phyloP scores from a whole-genome alignment of 2,797 vertebrate species.

The Hemibagrus guttatus region DNA sequence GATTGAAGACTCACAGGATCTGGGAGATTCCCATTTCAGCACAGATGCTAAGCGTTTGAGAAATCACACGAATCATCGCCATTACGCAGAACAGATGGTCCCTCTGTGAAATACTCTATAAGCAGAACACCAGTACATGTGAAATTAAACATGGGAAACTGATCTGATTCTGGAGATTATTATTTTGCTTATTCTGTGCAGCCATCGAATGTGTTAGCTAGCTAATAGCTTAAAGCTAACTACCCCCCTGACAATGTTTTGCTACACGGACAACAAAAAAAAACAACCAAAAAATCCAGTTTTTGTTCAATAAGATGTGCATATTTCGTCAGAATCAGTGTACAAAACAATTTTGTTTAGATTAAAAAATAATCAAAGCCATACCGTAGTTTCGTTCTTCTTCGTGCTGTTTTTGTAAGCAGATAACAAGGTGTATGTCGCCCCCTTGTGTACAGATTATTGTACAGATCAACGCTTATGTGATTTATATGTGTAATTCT shows the following conservation, averaged over 20 bases:
- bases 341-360: background rate
- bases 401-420: background rate
- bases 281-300: background rate
- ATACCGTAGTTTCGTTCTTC: background rate
- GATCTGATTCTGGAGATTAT: background rate
- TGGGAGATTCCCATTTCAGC: conserved; percentile 42
- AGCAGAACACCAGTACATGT: background rate
- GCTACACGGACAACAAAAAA: background rate
- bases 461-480: background rate
- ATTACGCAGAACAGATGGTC: background rate
- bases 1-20: conserved; percentile 63
- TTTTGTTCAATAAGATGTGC: background rate
- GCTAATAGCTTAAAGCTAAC: background rate
- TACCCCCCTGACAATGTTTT: background rate
- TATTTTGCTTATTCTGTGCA: background rate
- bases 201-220: background rate
- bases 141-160: background rate
- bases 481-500: too few species aligned
- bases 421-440: background rate
- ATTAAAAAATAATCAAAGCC: background rate
- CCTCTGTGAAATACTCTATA: background rate
- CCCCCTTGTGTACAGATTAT: background rate
- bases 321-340: background rate
- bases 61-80: conserved; percentile 2
- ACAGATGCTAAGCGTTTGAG: conserved; percentile 29